These are phyloP conservation scores for Gandaritis pyraliata DNA, from an alignment of 2,888 invertebrate genomes.

Conservation along the genomic window DNA sequence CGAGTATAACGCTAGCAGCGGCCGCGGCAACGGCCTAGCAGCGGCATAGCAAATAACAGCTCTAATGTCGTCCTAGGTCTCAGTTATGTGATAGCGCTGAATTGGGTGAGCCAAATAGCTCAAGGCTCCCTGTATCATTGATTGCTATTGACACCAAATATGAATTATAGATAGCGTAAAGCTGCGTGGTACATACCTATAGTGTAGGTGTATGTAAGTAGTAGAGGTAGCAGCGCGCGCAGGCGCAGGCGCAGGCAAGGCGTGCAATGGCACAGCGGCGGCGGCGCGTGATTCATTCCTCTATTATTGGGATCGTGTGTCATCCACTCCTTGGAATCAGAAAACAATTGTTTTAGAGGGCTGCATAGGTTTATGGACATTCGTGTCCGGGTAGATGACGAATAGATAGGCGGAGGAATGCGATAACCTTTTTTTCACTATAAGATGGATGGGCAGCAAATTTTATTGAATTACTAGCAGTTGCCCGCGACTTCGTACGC, in stretches of 20 bases:
- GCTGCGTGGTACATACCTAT: too few species aligned
- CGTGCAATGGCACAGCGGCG: background rate
- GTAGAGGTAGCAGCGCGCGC: background rate
- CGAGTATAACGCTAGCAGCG: too few species aligned
- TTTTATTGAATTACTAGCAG: too few species aligned
- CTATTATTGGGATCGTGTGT: conserved; percentile 16
- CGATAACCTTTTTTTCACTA: background rate
- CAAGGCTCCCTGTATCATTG: conserved; percentile 15
- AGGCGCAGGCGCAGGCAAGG: background rate
- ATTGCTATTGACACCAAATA: conserved; percentile 20
- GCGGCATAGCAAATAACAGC: too few species aligned
- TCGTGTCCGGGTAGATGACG: conserved; percentile 7
- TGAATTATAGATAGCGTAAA: conserved; percentile 21
- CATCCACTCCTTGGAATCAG: conserved; percentile 19
- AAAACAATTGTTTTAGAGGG: conserved; percentile 10
- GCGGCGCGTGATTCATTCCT: background rate
- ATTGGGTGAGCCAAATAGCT: conserved; percentile 10
- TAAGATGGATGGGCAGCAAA: too few species aligned
- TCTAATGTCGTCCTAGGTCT: too few species aligned
- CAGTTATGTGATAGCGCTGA: too few species aligned
- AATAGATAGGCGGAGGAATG: background rate
- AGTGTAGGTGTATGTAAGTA: conserved; percentile 1
- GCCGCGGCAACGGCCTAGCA: too few species aligned
- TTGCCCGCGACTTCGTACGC: too few species aligned
- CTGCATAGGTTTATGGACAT: conserved; percentile 8